These are phyloP conservation scores for Cacajao melanocephalus DNA, from an alignment of 2,797 vertebrate genomes.

Conservation along the genomic window DNA sequence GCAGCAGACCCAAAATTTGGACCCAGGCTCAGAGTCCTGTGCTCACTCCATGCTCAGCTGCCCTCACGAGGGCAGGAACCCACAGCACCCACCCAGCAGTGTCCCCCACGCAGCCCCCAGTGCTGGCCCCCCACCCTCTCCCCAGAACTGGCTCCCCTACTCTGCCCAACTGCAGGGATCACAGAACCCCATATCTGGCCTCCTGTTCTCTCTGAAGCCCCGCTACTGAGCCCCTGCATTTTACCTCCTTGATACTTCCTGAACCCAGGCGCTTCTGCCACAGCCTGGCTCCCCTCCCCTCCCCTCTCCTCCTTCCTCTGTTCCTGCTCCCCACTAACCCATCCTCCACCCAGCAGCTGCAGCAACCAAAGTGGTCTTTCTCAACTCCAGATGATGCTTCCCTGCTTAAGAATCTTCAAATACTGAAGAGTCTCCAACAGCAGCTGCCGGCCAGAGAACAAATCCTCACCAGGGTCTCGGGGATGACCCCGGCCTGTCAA, in stretches of 20 bases:
- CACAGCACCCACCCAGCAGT: not conserved
- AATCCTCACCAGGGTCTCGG: not conserved
- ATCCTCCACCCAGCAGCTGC: not conserved
- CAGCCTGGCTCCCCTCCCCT: not conserved
- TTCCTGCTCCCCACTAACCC: not conserved
- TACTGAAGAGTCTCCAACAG: not conserved
- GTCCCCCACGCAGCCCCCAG: not conserved
- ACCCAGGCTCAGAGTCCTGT: not conserved
- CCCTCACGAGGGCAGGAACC: not conserved
- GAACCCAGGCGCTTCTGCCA: not conserved
- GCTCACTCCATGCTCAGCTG: rapidly evolving
- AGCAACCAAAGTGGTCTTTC: not conserved
- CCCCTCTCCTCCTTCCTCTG: not conserved
- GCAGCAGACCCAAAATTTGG: not conserved
- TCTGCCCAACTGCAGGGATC: not conserved
- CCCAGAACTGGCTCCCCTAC: not conserved
- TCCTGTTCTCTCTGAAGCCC: not conserved
- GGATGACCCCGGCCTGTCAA: rapidly evolving
- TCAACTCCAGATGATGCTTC: not conserved
- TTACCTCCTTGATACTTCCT: not conserved
- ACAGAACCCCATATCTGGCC: not conserved
- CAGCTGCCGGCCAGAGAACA: not conserved
- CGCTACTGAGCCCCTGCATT: not conserved
- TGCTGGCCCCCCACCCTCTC: not conserved
- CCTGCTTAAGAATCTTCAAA: not conserved